Evolutionary conservation across 2,113 vertebrate species (phyloP), one percentile per base, ranked within the genome.

Genomic region (Tragelaphus buxtoni): DNA sequence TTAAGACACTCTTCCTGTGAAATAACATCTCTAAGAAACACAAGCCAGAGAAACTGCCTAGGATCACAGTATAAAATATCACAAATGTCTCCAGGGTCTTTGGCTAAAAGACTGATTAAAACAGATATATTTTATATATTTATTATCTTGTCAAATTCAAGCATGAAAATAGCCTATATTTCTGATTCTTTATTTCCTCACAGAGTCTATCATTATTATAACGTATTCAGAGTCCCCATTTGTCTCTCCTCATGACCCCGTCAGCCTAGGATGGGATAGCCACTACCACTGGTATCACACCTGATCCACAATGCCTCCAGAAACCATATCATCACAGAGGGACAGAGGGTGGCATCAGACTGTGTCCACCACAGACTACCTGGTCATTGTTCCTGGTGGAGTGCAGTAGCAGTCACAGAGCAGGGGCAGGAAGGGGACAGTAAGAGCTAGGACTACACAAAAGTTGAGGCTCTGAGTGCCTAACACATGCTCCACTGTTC

Each of bases 361-460:
- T 32, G 5, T 22, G 28, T 18, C 17, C 24, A 6, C 26, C 9
- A 8, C 47, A 49, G 24, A 24, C 11, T n/a, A 55, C 10, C 18
- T 42, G 28, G 6, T n/a, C 13, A 32, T 17, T n/a, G 2, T 61
- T 72, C 14, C n/a, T 4, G 14, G 14, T 30, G 11, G 32, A 61
- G 22, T 17, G 9, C 32, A n/a, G 22, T 10, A 7, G 2, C 4
- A 26, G 7, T 51, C 28, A 3, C 0, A 2, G 22, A 22, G 9
- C 17, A 24, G 14, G 5, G 1, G 0, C 4, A n/a, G 51, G 14
- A 2, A 28, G 5, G 3, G 16, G 5, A 0, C 5, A 49, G 1
- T 3, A 12, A 53, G 35, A 5, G 3, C 1, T 60, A 47, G 26
- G 7, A 7, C 45, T 51, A 4, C 24, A 10, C 0, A 4, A 7